Evolutionary conservation across 1,140 invertebrate genomes (phyloP).

Genomic region (Frieseomelitta varia): DNA sequence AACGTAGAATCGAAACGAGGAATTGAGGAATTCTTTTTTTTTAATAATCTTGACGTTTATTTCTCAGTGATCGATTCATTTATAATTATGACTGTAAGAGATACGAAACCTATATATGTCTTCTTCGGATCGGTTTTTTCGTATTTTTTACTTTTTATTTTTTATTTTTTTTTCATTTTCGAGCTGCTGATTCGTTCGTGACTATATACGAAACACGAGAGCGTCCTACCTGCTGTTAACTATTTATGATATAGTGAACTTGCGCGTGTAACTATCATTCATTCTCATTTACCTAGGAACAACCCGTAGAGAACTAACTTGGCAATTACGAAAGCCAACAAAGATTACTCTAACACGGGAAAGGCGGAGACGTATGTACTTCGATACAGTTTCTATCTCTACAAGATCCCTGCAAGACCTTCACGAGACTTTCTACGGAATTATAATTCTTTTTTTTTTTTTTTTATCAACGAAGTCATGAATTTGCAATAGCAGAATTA

Average conservation of each 20-base stretch:
- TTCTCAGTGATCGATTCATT: neutral
- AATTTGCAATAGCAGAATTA: neutral
- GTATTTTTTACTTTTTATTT: neutral
- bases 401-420: neutral
- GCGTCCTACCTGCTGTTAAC: neutral
- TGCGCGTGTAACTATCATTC: neutral
- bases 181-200: neutral
- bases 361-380: neutral
- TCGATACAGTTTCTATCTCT: neutral
- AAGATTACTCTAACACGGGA: neutral
- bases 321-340: slow-evolving; percentile 13
- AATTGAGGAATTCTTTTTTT: neutral
- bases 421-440: neutral
- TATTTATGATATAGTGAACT: neutral
- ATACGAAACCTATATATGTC: too few species aligned
- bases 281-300: neutral
- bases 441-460: neutral
- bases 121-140: neutral
- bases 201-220: neutral
- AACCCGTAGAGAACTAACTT: neutral
- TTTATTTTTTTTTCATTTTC: neutral
- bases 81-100: neutral
- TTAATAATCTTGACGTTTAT: neutral
- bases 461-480: neutral
- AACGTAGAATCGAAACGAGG: neutral